Evolutionary conservation across 2,797 vertebrate genomes (phyloP), one percentile per base, ranked within the genome.

Genomic region (Argentina silus): DNA sequence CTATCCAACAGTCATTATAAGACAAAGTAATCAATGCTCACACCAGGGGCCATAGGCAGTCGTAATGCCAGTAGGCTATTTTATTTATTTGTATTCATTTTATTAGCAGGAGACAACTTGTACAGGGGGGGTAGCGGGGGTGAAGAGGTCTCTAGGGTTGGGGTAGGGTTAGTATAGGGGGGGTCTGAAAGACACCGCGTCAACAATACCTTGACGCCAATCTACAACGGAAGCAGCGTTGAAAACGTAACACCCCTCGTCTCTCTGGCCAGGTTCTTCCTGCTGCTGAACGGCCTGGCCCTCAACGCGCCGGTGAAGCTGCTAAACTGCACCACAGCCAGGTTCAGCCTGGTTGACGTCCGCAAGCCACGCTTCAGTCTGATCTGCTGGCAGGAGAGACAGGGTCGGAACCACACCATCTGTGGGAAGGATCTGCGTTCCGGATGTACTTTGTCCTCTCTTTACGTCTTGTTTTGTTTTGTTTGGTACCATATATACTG

Each of bases 311-410:
- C 70, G 1, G 17, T 59, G 42, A 4, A 80, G 27, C 85, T 43
- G 47, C 50, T 90, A 63, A 91, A 93, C 84, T 88, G 88, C 84
- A 93, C 90, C 11, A 23, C 78, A 0, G 73, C 73, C 53, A 78
- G 42, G 1, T 91, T 96, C 66, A 76, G 0, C 3, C 85, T 97
- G 72, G 2, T 0, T 1, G 48, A 84, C 21, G 85, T 96, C 19
- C 55, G 0, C n/a, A 55, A 0, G 15, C 83, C 93, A 0, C 48
- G n/a, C n/a, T 86, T 81, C 0, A 2, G 0, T 0, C 5, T 95
- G 0, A 0, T 3, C 72, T 99, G 97, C 83, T 85, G 72, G 0
- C 74, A 80, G n/a, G 12, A 12, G 0, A 85, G 73, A 0, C 4
- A 56, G 0, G 0, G 53, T 3, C 0, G 0, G 0, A 0, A 0